Evolutionary conservation across 2,888 invertebrate genomes (phyloP), one percentile per base, ranked within the genome.

Genomic region (Xestoiulus laeticollis): DNA sequence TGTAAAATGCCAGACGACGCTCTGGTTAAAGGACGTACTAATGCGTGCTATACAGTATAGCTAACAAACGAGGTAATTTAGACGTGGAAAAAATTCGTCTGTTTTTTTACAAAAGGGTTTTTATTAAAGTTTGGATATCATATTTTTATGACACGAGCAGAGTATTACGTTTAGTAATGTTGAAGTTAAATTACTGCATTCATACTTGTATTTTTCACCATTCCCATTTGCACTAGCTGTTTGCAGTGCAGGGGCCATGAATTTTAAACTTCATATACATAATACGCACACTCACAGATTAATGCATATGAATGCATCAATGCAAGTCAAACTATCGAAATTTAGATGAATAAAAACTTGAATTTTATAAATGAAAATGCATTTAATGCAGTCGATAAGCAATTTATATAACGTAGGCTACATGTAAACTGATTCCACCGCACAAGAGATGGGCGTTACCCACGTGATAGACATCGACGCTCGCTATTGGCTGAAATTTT

Each of bases 401-500:
- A n/a, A n/a, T n/a, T n/a, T n/a, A n/a, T n/a, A n/a, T n/a, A n/a
- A n/a, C n/a, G n/a, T n/a, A n/a, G n/a, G n/a, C n/a, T n/a, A n/a
- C n/a, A n/a, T n/a, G n/a, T n/a, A n/a, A n/a, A n/a, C n/a, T n/a
- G n/a, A n/a, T n/a, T n/a, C n/a, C n/a, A n/a, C n/a, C n/a, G n/a
- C n/a, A n/a, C n/a, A n/a, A 43, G 10, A 43, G 1, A 22, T 85
- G 32, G 44, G 86, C 32, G 53, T 86, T 30, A 38, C 38, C 85
- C 78, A 12, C 6, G 85, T 22, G n/a, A 43, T 8, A 38, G 8
- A 1, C 19, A 38, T 33, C 16, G 22, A 10, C 38, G 86, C 5
- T 38, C n/a, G 38, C 32, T 4, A 82, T 87, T 82, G 82, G 82
- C 22, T 87, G 82, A 82, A 10, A 8, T 53, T n/a, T 38, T 78